Evolutionary conservation across 2,113 vertebrate species (phyloP), one percentile per base, ranked within the genome.

Genomic region (Willisornis vidua): DNA sequence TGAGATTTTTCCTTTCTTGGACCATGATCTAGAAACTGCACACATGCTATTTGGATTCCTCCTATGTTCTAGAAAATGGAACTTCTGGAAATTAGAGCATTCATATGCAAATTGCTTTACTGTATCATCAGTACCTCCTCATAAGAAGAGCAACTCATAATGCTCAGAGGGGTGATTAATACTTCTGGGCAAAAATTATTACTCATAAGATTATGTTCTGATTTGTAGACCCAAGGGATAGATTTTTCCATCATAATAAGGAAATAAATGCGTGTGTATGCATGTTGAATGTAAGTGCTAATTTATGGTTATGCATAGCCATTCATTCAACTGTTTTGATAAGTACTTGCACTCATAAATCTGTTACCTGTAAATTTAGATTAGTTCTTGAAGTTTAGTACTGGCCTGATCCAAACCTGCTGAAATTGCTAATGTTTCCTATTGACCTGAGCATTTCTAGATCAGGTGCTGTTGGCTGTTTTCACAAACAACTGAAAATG

Each of bases 161-260:
- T 26, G 19, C n/a, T 89, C 19, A 52, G 23, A 49, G 17, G 28
- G 5, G 18, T 77, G 22, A 16, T 66, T 83, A 85, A 57, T 48
- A 63, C 15, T 48, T 90, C 14, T 16, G 61, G 39, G 33, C 65
- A 85, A 82, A 93, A 93, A 46, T 37, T 33, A 82, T 48, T 75
- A 41, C 41, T 79, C 37, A 35, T 49, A 82, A 72, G n/a, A 80
- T 94, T 43, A 10, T 57, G 9, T 75, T 93, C 48, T 86, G 57
- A 71, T 93, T 70, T 62, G n/a, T 82, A 59, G 71, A 63, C 51
- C 26, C 39, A 19, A 90, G 29, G 72, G 72, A 74, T 55, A 92
- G 33, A 77, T 95, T 96, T 55, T 95, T 96, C 35, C 59, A 33
- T 48, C 37, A 46, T 65, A 92, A 84, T 59, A 83, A 85, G 39